These are phyloP conservation scores for Acropora yongei DNA, from an alignment of 64 coral and sea anemone species.

Conservation along the genomic window DNA sequence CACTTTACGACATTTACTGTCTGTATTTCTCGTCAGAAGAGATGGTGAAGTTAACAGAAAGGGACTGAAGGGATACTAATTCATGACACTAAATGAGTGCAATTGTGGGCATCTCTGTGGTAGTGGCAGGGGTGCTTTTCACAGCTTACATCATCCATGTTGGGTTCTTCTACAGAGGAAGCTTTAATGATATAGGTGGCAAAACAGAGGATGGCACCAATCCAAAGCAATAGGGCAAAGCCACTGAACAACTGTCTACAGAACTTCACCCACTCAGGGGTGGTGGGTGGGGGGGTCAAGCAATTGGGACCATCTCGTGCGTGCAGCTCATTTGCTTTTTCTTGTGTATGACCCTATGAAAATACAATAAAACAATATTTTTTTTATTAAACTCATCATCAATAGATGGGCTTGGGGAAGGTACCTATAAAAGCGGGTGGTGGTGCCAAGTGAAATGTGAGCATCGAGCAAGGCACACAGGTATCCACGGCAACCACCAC, in stretches of 20 bases:
- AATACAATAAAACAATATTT: not conserved
- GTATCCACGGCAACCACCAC: no score
- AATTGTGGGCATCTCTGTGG: no score
- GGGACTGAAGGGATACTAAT: no score
- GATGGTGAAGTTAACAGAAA: no score
- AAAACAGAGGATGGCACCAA: slow-evolving; percentile 92
- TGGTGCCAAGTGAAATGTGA: no score
- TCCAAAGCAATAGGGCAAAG: slow-evolving; percentile 91
- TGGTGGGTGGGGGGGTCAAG: slow-evolving; percentile 88
- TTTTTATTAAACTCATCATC: not conserved
- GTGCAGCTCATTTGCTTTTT: slow-evolving; percentile 68
- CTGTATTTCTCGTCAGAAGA: no score
- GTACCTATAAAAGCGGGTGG: no score
- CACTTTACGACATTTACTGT: no score
- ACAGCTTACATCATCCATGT: slow-evolving; percentile 71
- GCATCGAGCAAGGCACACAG: no score
- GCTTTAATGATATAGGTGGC: slow-evolving; percentile 61
- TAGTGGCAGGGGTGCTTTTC: no score
- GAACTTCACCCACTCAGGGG: slow-evolving; percentile 98
- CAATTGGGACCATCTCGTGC: slow-evolving; percentile 95
- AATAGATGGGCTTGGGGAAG: no score
- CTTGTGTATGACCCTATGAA: slow-evolving; percentile 76
- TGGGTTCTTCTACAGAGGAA: slow-evolving; percentile 81
- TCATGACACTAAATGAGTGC: no score
- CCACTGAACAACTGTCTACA: slow-evolving; percentile 93